Percentiles rank a stretch among this genome's conserved stretches.
These are phyloP conservation scores for Sarcophilus harrisii DNA, from an alignment of 2,797 vertebrate species.

Conservation along the genomic window DNA sequence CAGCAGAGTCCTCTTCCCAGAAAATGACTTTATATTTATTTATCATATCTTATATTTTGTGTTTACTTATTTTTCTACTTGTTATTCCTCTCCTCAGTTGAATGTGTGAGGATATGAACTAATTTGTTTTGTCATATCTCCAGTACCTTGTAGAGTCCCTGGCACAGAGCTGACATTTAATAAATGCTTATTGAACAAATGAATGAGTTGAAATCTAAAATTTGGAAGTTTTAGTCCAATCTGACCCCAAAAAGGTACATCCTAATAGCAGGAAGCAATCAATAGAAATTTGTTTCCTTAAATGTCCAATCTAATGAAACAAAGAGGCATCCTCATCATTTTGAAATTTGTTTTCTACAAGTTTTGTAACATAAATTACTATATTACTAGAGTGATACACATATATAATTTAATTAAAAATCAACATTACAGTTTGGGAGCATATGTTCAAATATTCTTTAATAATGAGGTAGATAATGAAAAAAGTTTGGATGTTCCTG, in stretches of 20 bases:
- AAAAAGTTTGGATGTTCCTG: neutral
- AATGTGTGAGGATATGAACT: neutral
- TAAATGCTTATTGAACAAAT: neutral
- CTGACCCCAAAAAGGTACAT: slow-evolving; percentile 43
- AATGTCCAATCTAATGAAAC: neutral
- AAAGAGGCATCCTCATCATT: neutral
- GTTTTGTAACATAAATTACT: neutral
- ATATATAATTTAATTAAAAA: neutral
- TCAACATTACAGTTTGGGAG: neutral
- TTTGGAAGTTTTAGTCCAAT: slow-evolving; percentile 48
- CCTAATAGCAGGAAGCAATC: slow-evolving; percentile 50
- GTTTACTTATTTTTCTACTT: neutral
- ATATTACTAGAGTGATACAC: neutral
- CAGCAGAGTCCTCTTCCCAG: neutral
- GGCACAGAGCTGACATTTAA: neutral
- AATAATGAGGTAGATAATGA: neutral
- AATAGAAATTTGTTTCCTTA: slow-evolving; percentile 39
- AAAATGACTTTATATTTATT: neutral
- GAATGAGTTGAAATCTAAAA: slow-evolving; percentile 56
- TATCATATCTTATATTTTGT: neutral
- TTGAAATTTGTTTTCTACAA: neutral
- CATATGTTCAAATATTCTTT: neutral
- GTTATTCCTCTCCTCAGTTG: neutral
- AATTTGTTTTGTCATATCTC: neutral
- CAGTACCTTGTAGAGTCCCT: neutral